These are phyloP conservation scores for Ptiloglossa arizonensis DNA, from an alignment of 1,140 invertebrate genomes.

Conservation along the genomic window DNA sequence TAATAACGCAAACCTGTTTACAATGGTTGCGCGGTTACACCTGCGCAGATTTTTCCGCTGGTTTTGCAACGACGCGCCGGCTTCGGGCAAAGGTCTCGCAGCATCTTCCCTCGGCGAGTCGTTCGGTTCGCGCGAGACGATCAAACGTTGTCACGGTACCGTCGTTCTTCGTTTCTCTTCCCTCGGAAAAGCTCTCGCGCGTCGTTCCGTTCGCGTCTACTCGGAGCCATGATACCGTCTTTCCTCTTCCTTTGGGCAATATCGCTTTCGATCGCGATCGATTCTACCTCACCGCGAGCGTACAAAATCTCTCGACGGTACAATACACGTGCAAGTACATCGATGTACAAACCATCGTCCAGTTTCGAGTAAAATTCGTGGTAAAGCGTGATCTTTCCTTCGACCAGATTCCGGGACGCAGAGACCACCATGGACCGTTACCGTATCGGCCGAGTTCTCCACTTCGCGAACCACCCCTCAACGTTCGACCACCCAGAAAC, in stretches of 20 bases:
- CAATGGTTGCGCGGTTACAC: background rate
- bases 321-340: background rate
- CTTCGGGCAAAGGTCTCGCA: slow-evolving; percentile 22
- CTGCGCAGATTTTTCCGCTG: slow-evolving; percentile 27
- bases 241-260: background rate
- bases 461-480: slow-evolving; percentile 24
- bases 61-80: slow-evolving; percentile 34
- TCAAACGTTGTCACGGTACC: background rate
- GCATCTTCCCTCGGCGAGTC: slow-evolving; percentile 26
- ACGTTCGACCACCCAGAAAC: slow-evolving; percentile 42
- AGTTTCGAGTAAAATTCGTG: background rate
- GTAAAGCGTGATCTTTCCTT: background rate
- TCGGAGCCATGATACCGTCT: too few species aligned
- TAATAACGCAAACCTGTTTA: slow-evolving; percentile 51
- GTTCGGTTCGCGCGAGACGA: background rate
- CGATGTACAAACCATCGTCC: too few species aligned
- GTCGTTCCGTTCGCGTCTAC: too few species aligned
- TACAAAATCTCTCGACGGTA: slow-evolving; percentile 13
- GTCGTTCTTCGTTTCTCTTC: background rate
- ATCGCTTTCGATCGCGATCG: slow-evolving; percentile 1
- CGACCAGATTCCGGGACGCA: background rate
- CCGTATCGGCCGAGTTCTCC: slow-evolving; percentile 34
- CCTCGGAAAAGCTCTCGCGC: too few species aligned
- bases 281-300: background rate
- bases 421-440: slow-evolving; percentile 16